Conservation (phyloP, 2,888 invertebrate genomes). For the Melinaea marsaeus region DNA sequence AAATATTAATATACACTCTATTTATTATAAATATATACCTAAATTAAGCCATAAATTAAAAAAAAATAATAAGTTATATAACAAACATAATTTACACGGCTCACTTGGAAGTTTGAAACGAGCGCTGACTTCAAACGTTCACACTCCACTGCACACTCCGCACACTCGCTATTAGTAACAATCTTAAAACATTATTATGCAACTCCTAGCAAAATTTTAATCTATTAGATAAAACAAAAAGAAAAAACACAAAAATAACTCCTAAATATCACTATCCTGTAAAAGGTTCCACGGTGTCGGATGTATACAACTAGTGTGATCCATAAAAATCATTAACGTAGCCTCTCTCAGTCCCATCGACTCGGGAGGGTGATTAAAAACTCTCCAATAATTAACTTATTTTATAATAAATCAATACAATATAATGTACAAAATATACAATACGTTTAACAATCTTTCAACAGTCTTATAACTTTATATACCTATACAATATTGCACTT, state of each 20-base stretch:
- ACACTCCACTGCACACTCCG: slow-evolving; percentile 43
- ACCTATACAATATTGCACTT: slow-evolving; percentile 74
- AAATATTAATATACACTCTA: slow-evolving; percentile 40
- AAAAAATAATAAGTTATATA: slow-evolving; percentile 43
- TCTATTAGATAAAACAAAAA: slow-evolving; percentile 23
- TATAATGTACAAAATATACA: slow-evolving; percentile 74
- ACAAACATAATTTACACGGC: slow-evolving; percentile 41
- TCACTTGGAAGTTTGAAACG: slow-evolving; percentile 27
- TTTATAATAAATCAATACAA: slow-evolving; percentile 62
- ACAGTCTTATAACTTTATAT: slow-evolving; percentile 75
- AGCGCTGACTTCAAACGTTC: slow-evolving; percentile 59
- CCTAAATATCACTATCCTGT: slow-evolving; percentile 25
- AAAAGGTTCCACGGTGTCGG: slow-evolving; percentile 28
- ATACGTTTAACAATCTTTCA: slow-evolving; percentile 71
- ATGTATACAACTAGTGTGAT: slow-evolving; percentile 27
- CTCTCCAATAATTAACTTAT: slow-evolving; percentile 57
- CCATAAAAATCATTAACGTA: slow-evolving; percentile 45
- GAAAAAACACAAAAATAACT: slow-evolving; percentile 25
- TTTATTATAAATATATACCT: slow-evolving; percentile 49
- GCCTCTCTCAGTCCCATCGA: slow-evolving; percentile 47
- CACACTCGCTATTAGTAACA: slow-evolving; percentile 28
- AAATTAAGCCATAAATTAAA: slow-evolving; percentile 50
- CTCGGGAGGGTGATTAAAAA: slow-evolving; percentile 52
- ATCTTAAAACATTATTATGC: slow-evolving; percentile 26
- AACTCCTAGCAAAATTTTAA: slow-evolving; percentile 25